These are phyloP conservation scores for Steinernema scapterisci DNA, from an alignment of 2,888 invertebrate species.

Conservation along the genomic window DNA sequence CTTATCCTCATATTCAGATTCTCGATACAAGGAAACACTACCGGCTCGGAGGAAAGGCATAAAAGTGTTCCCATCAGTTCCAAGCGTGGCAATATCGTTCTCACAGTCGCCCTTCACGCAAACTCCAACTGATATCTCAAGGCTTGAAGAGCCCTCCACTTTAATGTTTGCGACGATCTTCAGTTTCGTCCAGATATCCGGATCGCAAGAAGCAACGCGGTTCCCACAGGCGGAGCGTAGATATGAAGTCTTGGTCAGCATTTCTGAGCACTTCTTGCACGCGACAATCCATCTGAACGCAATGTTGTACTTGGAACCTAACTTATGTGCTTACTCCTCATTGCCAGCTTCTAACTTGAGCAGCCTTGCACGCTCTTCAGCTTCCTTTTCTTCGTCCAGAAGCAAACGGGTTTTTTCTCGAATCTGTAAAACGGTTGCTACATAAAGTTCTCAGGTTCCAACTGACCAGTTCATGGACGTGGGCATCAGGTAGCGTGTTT, in stretches of 20 bases:
- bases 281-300: background rate
- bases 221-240: background rate
- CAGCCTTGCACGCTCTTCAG: background rate
- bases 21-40: background rate
- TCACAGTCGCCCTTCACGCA: background rate
- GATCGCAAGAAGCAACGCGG: conserved; percentile 1
- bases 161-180: conserved; percentile 2
- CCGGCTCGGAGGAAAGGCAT: background rate
- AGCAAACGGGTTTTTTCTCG: background rate
- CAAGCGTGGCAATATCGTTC: background rate
- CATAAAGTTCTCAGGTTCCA: too few species aligned
- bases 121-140: background rate
- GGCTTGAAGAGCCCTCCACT: background rate
- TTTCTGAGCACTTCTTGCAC: background rate
- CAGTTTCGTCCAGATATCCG: background rate
- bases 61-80: background rate
- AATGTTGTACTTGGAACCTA: too few species aligned
- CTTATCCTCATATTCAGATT: background rate
- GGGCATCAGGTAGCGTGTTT: background rate
- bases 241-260: background rate
- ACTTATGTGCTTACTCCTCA: too few species aligned
- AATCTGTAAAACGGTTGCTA: background rate
- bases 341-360: background rate
- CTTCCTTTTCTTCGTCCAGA: background rate
- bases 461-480: background rate